Evolutionary conservation across 1,140 invertebrate genomes (phyloP).

Genomic region (Chironomus tepperi): DNA sequence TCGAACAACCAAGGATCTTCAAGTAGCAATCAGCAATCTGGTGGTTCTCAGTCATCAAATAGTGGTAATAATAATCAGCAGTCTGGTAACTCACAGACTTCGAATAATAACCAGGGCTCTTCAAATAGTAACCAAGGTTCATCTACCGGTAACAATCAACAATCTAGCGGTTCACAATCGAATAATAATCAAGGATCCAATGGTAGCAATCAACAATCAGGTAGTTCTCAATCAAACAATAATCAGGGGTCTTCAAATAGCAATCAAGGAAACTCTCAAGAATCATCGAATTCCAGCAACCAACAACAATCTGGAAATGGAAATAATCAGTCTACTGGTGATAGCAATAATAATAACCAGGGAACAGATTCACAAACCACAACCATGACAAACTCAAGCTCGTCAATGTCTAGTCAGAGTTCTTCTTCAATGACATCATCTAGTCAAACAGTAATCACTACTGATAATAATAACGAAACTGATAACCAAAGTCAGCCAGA

Average conservation of each 20-base stretch:
- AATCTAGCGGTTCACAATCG: neutral
- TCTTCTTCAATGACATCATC: neutral
- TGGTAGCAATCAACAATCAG: neutral
- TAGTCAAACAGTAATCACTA: neutral
- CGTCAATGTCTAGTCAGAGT: neutral
- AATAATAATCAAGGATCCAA: neutral
- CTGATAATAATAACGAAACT: neutral
- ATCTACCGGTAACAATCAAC: neutral
- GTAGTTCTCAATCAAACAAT: constrained; percentile 25
- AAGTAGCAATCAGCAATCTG: constrained; percentile 24
- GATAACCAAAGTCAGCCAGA: neutral
- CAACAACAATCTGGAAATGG: neutral
- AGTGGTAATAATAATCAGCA: constrained; percentile 20
- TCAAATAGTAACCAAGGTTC: constrained; percentile 26
- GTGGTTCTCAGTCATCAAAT: neutral
- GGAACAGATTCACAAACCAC: constrained; percentile 24
- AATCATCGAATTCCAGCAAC: neutral
- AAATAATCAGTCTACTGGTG: neutral
- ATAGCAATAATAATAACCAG: constrained; percentile 27
- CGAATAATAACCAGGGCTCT: constrained; percentile 24
- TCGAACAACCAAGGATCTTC: constrained; percentile 21
- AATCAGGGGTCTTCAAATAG: neutral
- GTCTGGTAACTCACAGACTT: neutral
- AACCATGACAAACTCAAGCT: neutral
- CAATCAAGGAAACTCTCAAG: neutral